Base-by-base conservation (phyloP, 2,113 vertebrate genomes). In the Trichechus manatus region DNA sequence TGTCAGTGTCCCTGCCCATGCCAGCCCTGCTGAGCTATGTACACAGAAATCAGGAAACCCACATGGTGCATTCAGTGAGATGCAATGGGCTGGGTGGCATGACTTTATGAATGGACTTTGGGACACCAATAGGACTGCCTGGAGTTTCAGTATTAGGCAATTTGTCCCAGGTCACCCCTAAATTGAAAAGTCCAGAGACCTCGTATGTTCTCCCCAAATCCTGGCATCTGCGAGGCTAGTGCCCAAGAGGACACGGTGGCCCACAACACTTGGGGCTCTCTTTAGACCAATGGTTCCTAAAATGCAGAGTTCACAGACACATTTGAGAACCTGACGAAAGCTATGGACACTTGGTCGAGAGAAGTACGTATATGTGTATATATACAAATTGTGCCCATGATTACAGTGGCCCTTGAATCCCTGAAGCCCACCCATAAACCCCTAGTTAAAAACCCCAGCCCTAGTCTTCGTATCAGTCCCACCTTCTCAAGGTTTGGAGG, bases 241-340 rank as follows among this genome's bases (percentile, higher is more conserved):
- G 44, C n/a, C 31, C 63, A 84, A 66, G 14, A 23, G n/a, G 25
- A 87, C 44, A 59, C 2, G 22, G 53, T 63, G n/a, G 23, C 33
- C 56, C 29, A 33, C 15, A 44, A 31, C 31, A 89, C 9, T 56
- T 7, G 15, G 22, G 29, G 9, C 27, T 87, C 39, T 91, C 87
- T 83, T 74, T 66, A 91, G 78, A 91, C 5, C 22, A 94, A 9
- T 29, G 29, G 20, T 87, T 75, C 75, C 68, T 83, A 68, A 68
- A 89, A 50, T 42, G 56, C 74, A 75, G 92, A 89, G 84, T 39
- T 80, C 77, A 95, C 63, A 86, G 83, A 27, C 44, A 66, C 33
- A 79, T 44, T 36, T 87, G 14, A 80, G 22, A 89, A 80, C 42
- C 56, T 27, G 3, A 93, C 25, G 17, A 64, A 85, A 92, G 85